Base-by-base conservation (phyloP, 2,113 vertebrate species). In the Pelmatolapia mariae region DNA sequence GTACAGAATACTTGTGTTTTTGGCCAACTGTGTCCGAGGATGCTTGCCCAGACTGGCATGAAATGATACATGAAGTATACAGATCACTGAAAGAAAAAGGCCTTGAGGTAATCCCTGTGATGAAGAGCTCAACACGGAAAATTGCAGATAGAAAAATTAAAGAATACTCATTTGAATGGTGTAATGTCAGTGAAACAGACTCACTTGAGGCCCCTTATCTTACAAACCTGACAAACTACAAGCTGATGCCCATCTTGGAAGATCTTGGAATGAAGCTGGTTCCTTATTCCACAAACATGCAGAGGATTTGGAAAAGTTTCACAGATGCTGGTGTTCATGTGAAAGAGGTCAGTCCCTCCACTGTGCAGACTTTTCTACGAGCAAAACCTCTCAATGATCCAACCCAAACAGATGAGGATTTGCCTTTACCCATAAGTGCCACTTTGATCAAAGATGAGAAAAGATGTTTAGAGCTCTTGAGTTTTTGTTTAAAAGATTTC, bases 181-280 rank as follows among this genome's bases (percentile, higher is more conserved):
- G 87, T 86, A 92, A 87, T 38, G 10, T 93, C 40, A 89, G 54
- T 9, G 85, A 94, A 82, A 91, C 89, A 40, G 87, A 93, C 53
- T 18, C 68, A 89, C 59, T 16, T n/a, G 54, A 94, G 29, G 82
- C 47, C 78, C 95, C 89, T 54, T 82, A 97, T 59, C 85, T 97
- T 31, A 83, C 43, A n/a, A n/a, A n/a, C n/a, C n/a, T n/a, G n/a
- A n/a, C n/a, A n/a, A n/a, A n/a, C n/a, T n/a, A n/a, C n/a, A n/a
- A n/a, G n/a, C n/a, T n/a, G n/a, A n/a, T n/a, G n/a, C n/a, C n/a
- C n/a, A n/a, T 95, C 89, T 94, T 97, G 91, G 94, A 95, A 86
- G 87, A 92, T 36, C 86, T 88, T 68, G 96, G 94, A 79, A 97
- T 98, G 97, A 95, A 90, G n/a, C 83, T 98, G 76, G 96, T 97